Evolutionary conservation across 2,888 invertebrate species (phyloP).

Genomic region (Buathra laborator): DNA sequence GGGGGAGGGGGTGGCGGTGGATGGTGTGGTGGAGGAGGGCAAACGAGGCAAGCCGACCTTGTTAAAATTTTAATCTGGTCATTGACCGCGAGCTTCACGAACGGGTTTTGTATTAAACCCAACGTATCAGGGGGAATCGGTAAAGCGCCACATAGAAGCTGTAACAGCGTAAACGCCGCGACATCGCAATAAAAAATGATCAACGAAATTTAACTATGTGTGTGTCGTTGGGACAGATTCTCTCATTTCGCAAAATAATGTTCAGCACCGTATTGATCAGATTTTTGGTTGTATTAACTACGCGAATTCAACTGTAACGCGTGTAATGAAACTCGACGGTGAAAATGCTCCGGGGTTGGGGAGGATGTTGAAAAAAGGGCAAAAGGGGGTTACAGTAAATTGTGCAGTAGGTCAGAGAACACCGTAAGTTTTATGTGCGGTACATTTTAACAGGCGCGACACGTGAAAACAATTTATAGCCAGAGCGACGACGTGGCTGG

Average conservation of each 20-base stretch:
- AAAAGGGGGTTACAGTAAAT: background rate
- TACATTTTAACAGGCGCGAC: constrained; percentile 58
- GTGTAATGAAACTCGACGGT: no score
- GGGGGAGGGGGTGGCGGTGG: constrained; percentile 1
- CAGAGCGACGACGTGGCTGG: constrained; percentile 46
- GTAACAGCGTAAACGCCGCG: background rate
- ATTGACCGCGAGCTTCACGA: constrained; percentile 73
- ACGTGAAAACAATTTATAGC: constrained; percentile 67
- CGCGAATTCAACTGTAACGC: no score
- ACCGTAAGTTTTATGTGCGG: constrained; percentile 1
- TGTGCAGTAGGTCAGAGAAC: background rate
- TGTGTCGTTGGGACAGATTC: background rate
- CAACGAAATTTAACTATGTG: background rate
- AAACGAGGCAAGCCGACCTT: constrained; percentile 64
- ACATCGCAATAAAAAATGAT: background rate
- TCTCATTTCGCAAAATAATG: background rate
- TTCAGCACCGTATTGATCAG: background rate
- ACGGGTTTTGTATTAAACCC: constrained; percentile 70
- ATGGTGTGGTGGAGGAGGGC: constrained; percentile 14
- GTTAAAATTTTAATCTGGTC: constrained; percentile 76
- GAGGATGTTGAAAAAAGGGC: background rate
- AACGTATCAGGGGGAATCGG: constrained; percentile 46
- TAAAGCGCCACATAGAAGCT: background rate
- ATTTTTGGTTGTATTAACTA: no score
- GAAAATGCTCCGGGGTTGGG: no score